phyloP scores from a whole-genome alignment of 2,113 vertebrate species.

The Lonchura striata region DNA sequence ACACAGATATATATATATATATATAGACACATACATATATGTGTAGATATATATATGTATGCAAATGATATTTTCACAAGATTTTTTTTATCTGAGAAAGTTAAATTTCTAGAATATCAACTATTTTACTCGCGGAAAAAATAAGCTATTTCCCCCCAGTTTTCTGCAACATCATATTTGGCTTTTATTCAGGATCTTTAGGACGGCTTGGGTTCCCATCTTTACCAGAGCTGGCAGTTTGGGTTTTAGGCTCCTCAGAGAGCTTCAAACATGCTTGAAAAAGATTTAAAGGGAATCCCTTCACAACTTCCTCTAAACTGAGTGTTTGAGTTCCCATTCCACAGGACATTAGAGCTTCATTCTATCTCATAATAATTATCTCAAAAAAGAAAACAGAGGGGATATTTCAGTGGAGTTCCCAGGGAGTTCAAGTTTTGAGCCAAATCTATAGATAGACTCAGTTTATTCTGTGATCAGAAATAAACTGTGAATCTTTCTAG shows the following conservation, averaged over 20 bases:
- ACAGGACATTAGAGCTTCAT: not conserved
- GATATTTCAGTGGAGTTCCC: conserved; percentile 26
- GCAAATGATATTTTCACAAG: not conserved
- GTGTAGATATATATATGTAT: not conserved
- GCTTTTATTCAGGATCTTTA: not conserved
- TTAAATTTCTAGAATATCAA: not conserved
- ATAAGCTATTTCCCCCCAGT: not conserved
- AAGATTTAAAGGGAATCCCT: not conserved
- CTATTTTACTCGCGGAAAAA: not conserved
- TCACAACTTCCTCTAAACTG: not conserved
- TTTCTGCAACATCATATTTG: not conserved
- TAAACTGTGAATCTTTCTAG: conserved; percentile 53
- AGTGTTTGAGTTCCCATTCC: not conserved
- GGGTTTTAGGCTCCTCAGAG: not conserved
- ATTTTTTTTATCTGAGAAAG: not conserved
- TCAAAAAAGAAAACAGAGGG: not conserved
- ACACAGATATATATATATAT: too few species aligned
- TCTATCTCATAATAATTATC: conserved; percentile 6
- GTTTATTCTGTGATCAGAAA: conserved; percentile 44
- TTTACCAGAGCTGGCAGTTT: not conserved
- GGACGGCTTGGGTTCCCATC: not conserved
- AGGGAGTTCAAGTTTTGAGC: conserved; percentile 23
- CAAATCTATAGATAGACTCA: conserved; percentile 52
- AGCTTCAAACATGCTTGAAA: not conserved
- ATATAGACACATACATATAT: not conserved